Percentiles rank a stretch among this genome's conserved stretches.
Evolutionary conservation across 2,797 vertebrate species (phyloP).

Genomic region (Loriculus beryllinus): DNA sequence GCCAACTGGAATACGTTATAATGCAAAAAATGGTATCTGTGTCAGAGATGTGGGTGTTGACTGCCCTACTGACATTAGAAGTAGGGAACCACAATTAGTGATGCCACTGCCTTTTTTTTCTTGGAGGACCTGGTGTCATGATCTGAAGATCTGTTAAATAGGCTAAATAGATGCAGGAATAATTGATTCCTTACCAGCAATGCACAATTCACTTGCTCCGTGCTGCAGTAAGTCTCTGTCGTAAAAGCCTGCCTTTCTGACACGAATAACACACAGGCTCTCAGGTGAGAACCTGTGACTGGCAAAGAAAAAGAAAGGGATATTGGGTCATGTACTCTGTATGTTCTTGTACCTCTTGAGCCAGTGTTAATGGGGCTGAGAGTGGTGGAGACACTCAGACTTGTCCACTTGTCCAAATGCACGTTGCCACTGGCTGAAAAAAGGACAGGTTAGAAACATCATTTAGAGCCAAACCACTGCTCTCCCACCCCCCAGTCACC

Average conservation of each 20-base stretch:
- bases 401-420: not conserved
- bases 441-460: not conserved
- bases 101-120: not conserved
- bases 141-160: not conserved
- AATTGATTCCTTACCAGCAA: not conserved
- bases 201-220: fast-evolving
- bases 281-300: not conserved
- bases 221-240: not conserved
- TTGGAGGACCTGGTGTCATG: not conserved
- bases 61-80: not conserved
- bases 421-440: not conserved
- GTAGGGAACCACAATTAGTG: not conserved
- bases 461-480: not conserved
- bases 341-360: not conserved
- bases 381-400: not conserved
- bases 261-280: not conserved
- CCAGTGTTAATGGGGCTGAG: not conserved
- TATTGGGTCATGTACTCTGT: not conserved
- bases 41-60: fast-evolving
- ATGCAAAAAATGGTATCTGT: not conserved
- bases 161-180: not conserved
- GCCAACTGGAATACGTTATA: not conserved
- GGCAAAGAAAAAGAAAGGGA: not conserved
- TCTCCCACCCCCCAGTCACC: not conserved
- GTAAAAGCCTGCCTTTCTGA: not conserved